Evolutionary conservation across 2,113 vertebrate genomes (phyloP).

Genomic region (Chionis minor): DNA sequence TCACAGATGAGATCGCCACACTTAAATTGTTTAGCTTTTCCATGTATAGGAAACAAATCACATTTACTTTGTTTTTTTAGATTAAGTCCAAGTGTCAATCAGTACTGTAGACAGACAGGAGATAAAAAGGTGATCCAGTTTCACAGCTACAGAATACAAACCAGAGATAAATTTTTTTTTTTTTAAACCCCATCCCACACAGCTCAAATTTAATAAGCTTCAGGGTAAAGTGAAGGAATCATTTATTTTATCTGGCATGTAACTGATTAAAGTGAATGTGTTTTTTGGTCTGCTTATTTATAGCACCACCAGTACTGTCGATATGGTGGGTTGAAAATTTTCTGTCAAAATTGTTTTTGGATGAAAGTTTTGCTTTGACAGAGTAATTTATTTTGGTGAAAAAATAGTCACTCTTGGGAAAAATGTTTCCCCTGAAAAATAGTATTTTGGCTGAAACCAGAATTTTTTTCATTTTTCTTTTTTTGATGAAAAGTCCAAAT

Average conservation of each 20-base stretch:
- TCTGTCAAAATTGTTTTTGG: neutral
- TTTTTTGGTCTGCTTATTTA: slow-evolving; percentile 1
- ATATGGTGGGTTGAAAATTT: neutral
- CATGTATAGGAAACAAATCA: neutral
- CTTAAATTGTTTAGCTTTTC: neutral
- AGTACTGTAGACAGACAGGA: neutral
- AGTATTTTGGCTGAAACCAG: neutral
- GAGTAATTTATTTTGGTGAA: slow-evolving; percentile 39
- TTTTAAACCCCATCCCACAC: neutral
- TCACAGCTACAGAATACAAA: neutral
- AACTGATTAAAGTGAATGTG: neutral
- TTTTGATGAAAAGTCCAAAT: slow-evolving; percentile 31
- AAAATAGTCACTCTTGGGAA: neutral
- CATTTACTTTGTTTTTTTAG: neutral
- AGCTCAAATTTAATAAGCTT: neutral
- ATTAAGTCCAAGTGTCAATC: neutral
- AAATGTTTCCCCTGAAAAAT: slow-evolving; percentile 17
- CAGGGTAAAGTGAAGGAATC: neutral
- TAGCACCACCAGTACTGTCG: neutral
- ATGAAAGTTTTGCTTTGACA: slow-evolving; percentile 12
- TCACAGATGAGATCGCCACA: neutral
- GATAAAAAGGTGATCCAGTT: neutral
- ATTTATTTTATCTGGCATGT: slow-evolving; percentile 37
- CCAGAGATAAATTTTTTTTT: neutral
- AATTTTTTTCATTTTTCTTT: neutral